Evolutionary conservation across 2,797 vertebrate species (phyloP), one percentile per base, ranked within the genome.

Genomic region (Propithecus deckenii): DNA sequence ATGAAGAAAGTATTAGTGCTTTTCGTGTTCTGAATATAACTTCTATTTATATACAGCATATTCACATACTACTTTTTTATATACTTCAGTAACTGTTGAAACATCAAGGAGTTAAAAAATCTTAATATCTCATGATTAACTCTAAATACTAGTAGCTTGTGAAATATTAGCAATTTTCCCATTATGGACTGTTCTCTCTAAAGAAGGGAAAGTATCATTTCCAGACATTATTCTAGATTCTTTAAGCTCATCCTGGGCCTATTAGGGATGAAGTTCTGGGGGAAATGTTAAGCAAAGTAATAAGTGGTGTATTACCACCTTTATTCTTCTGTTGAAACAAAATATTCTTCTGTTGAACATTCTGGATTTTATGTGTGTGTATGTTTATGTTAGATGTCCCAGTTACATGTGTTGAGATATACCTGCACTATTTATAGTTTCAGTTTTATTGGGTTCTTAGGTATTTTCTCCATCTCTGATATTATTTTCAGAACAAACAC

Each of bases 1-100:
- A 98, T 98, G 98, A 97, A 91, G 81, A 97, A 96, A 96, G 95
- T 83, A 46, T 91, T 93, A 94, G 94, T 96, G 80, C 41, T 92
- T 41, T 86, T 96, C 97, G 95, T 98, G 63, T 98, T 97, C 76
- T 86, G 71, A 96, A 79, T 98, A 76, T 96, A 97, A 97, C 67
- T 84, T 89, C 91, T 94, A 65, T 93, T 93, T 91, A 65, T 55
- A 20, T 61, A 93, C 50, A 91, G 92, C 20, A 88, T 85, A 91
- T 95, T 96, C 89, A 95, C 88, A 86, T 95, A 97, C 61, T 86
- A 75, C 88, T 98, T 96, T 98, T 97, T 96, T 96, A 87, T 76
- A 94, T 93, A 96, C 89, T 96, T 89, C 78, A 8, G 12, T 97
- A 92, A 97, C 97, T 95, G 95, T 96, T 97, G 95, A 97, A 97